These are phyloP conservation scores for Colletes gigas DNA, from an alignment of 1,140 invertebrate genomes.

Conservation along the genomic window DNA sequence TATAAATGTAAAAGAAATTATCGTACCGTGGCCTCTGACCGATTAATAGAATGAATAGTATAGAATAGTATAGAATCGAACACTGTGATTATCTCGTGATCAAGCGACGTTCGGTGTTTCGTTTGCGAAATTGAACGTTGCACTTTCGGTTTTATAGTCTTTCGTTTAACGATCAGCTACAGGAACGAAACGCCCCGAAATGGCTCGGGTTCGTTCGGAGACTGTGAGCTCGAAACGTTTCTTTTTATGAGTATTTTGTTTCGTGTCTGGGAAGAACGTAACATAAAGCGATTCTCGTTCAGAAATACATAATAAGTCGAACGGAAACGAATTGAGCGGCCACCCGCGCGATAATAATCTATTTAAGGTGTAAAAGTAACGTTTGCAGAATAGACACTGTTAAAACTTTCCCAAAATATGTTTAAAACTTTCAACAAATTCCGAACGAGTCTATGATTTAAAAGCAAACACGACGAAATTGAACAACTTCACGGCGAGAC, in stretches of 20 bases:
- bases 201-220: neutral
- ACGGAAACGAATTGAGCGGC: neutral
- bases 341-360: neutral
- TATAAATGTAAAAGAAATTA: neutral
- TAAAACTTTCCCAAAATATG: neutral
- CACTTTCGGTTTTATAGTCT: neutral
- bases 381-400: neutral
- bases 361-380: neutral
- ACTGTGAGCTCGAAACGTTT: too few species aligned
- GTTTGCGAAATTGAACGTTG: neutral
- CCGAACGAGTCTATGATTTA: too few species aligned
- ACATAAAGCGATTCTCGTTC: neutral
- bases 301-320: neutral
- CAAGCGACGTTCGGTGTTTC: neutral
- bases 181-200: neutral
- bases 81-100: conserved; percentile 10
- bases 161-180: neutral
- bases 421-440: neutral
- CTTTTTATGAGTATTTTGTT: conserved; percentile 12
- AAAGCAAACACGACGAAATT: neutral
- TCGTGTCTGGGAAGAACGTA: neutral
- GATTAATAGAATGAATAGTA: neutral
- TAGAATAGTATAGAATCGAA: neutral
- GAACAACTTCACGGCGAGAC: too few species aligned
- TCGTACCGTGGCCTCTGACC: conserved; percentile 26